Evolutionary conservation across 2,797 vertebrate species (phyloP).

Genomic region (Calcarius lapponicus): DNA sequence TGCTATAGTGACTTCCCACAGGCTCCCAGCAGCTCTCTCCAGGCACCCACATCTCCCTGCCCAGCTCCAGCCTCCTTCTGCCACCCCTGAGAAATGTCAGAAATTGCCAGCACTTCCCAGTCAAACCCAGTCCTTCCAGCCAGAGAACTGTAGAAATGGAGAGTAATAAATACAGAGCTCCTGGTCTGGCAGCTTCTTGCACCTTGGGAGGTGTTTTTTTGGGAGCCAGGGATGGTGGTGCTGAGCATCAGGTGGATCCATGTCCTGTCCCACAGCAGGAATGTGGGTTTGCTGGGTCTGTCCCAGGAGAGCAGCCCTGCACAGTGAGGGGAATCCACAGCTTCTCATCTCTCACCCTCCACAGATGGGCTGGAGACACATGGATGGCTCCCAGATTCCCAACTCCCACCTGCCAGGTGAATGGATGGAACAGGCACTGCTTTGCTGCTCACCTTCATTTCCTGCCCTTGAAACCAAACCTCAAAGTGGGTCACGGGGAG

Average conservation of each 20-base stretch:
- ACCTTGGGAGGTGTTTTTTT: neutral
- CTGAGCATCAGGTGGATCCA: neutral
- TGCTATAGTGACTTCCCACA: slow-evolving; percentile 75
- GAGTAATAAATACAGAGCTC: neutral
- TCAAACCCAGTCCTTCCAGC: neutral
- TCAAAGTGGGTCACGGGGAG: neutral
- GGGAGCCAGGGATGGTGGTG: neutral
- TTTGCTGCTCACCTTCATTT: neutral
- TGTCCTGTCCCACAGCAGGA: neutral
- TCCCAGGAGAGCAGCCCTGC: neutral
- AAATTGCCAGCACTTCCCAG: neutral
- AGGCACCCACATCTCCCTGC: slow-evolving; percentile 19
- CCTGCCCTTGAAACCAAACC: slow-evolving; percentile 43
- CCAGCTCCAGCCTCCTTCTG: slow-evolving; percentile 1
- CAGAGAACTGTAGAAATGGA: neutral
- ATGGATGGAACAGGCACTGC: neutral
- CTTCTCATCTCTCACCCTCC: neutral
- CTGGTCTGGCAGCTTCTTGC: neutral
- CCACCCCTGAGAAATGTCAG: slow-evolving; percentile 17
- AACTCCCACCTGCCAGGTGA: slow-evolving; percentile 2
- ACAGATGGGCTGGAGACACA: slow-evolving; percentile 42
- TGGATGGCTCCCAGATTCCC: neutral
- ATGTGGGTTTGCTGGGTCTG: neutral
- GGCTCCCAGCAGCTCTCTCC: slow-evolving; percentile 12
- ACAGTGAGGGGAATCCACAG: neutral